These are phyloP conservation scores for Gymnodraco acuticeps DNA, from an alignment of 2,797 vertebrate species.

Conservation along the genomic window DNA sequence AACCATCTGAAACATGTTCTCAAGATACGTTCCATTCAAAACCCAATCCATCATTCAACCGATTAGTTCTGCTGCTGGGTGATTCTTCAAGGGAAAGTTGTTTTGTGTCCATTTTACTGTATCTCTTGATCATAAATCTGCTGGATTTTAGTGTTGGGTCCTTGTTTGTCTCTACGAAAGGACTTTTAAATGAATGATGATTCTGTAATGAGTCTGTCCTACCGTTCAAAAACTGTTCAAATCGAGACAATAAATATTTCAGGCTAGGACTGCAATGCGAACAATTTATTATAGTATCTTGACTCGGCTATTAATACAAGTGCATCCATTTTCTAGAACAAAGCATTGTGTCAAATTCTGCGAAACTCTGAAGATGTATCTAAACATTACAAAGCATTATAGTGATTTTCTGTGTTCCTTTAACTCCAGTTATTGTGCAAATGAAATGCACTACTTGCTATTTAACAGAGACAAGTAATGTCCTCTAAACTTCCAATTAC, in stretches of 20 bases:
- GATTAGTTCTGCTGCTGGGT: constrained; percentile 35
- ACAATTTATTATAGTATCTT: constrained; percentile 31
- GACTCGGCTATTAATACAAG: constrained; percentile 20
- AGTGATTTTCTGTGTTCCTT: constrained; percentile 50
- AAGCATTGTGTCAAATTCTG: constrained; percentile 33
- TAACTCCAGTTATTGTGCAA: constrained; percentile 52
- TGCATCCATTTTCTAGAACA: constrained; percentile 39
- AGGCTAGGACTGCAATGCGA: constrained; percentile 41
- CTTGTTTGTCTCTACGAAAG: constrained; percentile 21
- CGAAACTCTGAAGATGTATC: constrained; percentile 23
- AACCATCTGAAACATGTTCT: constrained; percentile 33
- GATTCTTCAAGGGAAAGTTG: constrained; percentile 39
- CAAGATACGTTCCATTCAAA: constrained; percentile 33
- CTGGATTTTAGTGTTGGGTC: constrained; percentile 36
- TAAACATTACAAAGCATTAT: constrained; percentile 44
- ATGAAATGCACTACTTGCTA: constrained; percentile 38
- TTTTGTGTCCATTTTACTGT: constrained; percentile 17
- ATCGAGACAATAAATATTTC: constrained; percentile 37
- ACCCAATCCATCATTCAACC: constrained; percentile 28
- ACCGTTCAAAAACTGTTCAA: constrained; percentile 35
- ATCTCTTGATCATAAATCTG: constrained; percentile 14
- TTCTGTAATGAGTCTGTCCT: constrained; percentile 35
- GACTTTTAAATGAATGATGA: constrained; percentile 26
- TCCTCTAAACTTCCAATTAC: constrained; percentile 37
- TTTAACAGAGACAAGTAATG: constrained; percentile 30